These are phyloP conservation scores for Bombus confusus DNA, from an alignment of 1,140 invertebrate genomes.

Conservation along the genomic window DNA sequence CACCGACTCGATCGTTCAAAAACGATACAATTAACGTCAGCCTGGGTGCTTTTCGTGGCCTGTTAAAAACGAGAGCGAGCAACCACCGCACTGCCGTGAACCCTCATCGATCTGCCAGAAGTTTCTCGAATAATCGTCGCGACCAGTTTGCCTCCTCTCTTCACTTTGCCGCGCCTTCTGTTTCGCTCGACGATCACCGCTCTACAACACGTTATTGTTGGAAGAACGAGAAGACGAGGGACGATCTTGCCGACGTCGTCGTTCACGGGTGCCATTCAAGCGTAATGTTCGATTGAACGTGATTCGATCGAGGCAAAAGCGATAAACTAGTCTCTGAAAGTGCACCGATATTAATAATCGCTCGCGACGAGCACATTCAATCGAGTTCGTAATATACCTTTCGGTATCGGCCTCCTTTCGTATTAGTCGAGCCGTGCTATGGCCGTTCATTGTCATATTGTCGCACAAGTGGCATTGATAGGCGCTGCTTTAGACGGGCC, in stretches of 20 bases:
- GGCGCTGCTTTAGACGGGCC: conserved; percentile 49
- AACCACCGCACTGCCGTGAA: neutral
- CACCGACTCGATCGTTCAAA: conserved; percentile 30
- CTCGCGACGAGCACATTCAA: conserved; percentile 55
- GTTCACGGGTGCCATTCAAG: neutral
- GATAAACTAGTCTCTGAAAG: conserved; percentile 4
- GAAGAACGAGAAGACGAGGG: neutral
- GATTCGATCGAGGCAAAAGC: conserved; percentile 12
- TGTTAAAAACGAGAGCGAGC: conserved; percentile 43
- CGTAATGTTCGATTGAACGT: neutral
- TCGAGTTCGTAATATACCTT: conserved; percentile 59
- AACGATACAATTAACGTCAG: conserved; percentile 54
- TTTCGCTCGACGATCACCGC: neutral
- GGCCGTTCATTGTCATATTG: conserved; percentile 68
- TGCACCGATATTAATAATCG: conserved; percentile 66
- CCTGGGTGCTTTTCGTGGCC: conserved; percentile 20
- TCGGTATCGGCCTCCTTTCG: conserved; percentile 56
- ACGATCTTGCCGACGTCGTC: neutral
- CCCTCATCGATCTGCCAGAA: neutral
- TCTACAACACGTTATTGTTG: neutral
- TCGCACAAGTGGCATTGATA: conserved; percentile 67
- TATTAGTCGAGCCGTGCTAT: conserved; percentile 66
- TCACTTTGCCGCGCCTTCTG: too few species aligned
- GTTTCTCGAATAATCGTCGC: conserved; percentile 29
- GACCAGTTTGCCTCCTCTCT: neutral